These are phyloP conservation scores for Leguminivora glycinivorella DNA, from an alignment of 1,140 invertebrate species.

Conservation along the genomic window DNA sequence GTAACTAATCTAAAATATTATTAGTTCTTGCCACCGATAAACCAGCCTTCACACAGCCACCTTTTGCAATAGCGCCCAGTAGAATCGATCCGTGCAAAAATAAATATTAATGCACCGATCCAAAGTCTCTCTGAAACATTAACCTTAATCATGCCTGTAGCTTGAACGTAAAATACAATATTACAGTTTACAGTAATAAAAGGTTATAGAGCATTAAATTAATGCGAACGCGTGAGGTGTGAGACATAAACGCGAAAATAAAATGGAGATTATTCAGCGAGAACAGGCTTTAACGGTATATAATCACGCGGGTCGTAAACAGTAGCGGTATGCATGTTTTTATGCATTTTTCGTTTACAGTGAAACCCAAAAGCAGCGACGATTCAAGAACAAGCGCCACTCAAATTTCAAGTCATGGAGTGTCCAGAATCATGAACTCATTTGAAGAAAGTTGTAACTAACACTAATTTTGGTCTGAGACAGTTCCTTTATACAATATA, in stretches of 20 bases:
- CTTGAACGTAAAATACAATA: neutral
- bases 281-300: slow-evolving; percentile 10
- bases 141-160: neutral
- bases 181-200: slow-evolving; percentile 14
- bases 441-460: neutral
- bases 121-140: neutral
- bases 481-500: neutral
- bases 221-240: slow-evolving; percentile 2
- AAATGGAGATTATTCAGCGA: neutral
- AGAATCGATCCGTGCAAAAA: neutral
- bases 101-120: neutral
- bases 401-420: neutral
- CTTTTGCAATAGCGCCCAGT: neutral
- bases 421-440: neutral
- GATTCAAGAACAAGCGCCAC: slow-evolving; percentile 10
- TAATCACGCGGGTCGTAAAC: neutral
- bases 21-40: neutral
- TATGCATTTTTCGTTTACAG: neutral
- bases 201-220: neutral
- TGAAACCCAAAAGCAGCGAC: neutral
- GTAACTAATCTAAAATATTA: no score
- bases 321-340: neutral
- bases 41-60: neutral
- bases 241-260: neutral
- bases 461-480: neutral